Conservation (phyloP, 2,888 invertebrate species). For the Schizaphis graminum region DNA sequence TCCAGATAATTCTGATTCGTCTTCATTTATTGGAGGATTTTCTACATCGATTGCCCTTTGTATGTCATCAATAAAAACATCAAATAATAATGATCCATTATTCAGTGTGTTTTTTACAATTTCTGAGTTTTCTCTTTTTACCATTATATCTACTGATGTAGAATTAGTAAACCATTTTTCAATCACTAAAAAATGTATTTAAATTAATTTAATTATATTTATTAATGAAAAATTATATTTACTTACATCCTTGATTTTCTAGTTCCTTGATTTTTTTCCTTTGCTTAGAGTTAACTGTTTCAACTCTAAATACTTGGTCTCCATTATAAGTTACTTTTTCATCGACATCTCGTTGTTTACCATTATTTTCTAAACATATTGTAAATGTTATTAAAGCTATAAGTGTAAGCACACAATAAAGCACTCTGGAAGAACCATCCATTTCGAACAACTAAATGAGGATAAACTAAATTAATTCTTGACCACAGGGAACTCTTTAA, state of each 20-base stretch:
- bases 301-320: conserved; percentile 83
- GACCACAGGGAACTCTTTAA: conserved; percentile 52
- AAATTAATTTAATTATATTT: conserved; percentile 10
- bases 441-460: conserved; percentile 60
- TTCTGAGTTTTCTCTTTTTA: conserved; percentile 77
- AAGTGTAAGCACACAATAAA: conserved; percentile 50
- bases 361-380: conserved; percentile 23
- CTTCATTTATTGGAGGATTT: conserved; percentile 80
- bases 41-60: conserved; percentile 85
- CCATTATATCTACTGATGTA: conserved; percentile 78
- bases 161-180: conserved; percentile 77
- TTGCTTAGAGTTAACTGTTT: conserved; percentile 74
- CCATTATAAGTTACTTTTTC: conserved; percentile 78
- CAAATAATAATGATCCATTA: conserved; percentile 77
- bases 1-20: conserved; percentile 79
- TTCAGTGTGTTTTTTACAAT: conserved; percentile 77
- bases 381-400: conserved; percentile 30
- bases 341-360: conserved; percentile 21
- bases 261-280: conserved; percentile 74
- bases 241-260: conserved; percentile 75
- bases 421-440: conserved; percentile 40
- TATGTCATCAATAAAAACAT: conserved; percentile 83
- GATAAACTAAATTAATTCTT: conserved; percentile 55
- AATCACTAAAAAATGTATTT: conserved; percentile 73
- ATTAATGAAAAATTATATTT: conserved; percentile 3